These are phyloP conservation scores for Cercopithecus mona DNA, from an alignment of 2,113 vertebrate genomes.

Conservation along the genomic window DNA sequence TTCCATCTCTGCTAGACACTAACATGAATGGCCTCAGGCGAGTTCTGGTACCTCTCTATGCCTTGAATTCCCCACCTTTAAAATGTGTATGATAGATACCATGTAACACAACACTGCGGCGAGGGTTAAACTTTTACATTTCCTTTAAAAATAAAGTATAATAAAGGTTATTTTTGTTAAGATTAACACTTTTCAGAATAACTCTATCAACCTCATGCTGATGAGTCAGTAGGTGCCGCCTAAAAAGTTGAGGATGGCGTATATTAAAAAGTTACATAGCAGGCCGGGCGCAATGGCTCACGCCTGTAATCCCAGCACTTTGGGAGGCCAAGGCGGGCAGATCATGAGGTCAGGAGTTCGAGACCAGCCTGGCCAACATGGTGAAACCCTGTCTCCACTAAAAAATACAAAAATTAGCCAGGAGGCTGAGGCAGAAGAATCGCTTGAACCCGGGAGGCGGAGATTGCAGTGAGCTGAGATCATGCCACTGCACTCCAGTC, in stretches of 20 bases:
- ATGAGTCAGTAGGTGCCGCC: neutral
- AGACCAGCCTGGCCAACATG: no score
- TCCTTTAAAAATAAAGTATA: neutral
- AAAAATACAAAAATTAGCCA: no score
- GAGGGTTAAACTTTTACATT: neutral
- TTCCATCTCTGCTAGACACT: neutral
- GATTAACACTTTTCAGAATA: neutral
- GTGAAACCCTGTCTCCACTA: no score
- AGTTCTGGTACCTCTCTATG: neutral
- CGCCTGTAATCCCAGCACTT: no score
- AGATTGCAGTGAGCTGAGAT: no score
- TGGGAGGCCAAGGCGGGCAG: no score
- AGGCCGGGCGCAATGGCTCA: no score
- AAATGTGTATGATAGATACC: neutral
- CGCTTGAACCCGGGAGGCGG: no score
- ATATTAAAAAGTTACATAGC: neutral
- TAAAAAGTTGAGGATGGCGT: neutral
- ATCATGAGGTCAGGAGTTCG: no score
- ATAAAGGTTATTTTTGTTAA: neutral
- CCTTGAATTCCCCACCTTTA: neutral
- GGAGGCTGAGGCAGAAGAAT: no score
- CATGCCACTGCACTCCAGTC: fast-evolving
- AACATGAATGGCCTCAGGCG: neutral
- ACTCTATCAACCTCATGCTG: neutral
- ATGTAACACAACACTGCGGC: neutral